Conservation (phyloP, 1,140 invertebrate species). For the Lanistes nyassanus region DNA sequence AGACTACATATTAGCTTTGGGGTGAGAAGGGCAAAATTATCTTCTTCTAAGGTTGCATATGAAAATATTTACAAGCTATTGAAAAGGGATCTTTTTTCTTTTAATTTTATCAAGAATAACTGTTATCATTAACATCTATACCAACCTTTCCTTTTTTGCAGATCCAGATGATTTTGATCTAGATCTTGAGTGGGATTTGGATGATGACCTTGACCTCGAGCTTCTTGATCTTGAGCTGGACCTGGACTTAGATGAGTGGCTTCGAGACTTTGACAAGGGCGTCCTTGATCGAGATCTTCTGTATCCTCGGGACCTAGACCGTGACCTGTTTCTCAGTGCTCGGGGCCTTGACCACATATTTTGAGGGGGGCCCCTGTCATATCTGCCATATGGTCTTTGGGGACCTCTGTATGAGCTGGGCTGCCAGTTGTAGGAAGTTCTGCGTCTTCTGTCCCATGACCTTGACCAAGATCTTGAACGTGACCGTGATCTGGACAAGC, state of each 20-base stretch:
- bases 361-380: conserved; percentile 61
- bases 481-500: conserved; percentile 35
- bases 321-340: conserved; percentile 62
- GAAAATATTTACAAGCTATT: no score
- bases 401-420: conserved; percentile 15
- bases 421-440: conserved; percentile 21
- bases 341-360: conserved; percentile 32
- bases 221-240: conserved; percentile 45
- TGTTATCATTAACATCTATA: background rate
- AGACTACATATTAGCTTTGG: no score
- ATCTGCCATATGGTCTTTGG: conserved; percentile 35
- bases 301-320: conserved; percentile 50
- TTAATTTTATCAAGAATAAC: no score
- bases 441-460: conserved; percentile 35
- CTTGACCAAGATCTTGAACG: conserved; percentile 47
- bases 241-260: conserved; percentile 37
- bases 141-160: conserved; percentile 15
- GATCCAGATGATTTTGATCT: conserved; percentile 16
- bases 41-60: no score
- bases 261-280: conserved; percentile 53
- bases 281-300: conserved; percentile 56
- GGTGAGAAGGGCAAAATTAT: no score
- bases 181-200: conserved; percentile 33
- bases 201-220: conserved; percentile 42
- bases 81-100: no score